A percentile compares a stretch with the other conserved stretches of the same genome.
These are phyloP conservation scores for Pituophis catenifer DNA, from an alignment of 2,113 vertebrate species.

Conservation along the genomic window DNA sequence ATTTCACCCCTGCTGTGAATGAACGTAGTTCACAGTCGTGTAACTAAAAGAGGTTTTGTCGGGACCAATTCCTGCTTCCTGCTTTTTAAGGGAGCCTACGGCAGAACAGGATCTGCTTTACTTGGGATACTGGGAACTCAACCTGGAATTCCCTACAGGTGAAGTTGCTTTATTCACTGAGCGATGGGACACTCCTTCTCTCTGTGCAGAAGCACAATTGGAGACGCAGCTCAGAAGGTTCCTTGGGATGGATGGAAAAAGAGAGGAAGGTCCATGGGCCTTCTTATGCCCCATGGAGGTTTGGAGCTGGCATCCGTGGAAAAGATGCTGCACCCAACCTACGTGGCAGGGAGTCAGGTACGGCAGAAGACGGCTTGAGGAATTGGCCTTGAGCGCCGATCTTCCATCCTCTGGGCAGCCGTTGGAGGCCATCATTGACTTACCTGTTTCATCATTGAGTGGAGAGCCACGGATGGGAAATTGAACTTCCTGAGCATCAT, in stretches of 20 bases:
- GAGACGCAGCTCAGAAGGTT: not conserved
- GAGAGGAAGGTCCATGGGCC: not conserved
- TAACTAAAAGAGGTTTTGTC: too few species aligned
- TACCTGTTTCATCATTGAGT: conserved; percentile 99
- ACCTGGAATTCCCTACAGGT: not conserved
- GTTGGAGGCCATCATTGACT: not conserved
- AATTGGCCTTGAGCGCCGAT: not conserved
- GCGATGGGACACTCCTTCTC: not conserved
- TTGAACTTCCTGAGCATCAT: conserved; percentile 90
- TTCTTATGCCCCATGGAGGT: not conserved
- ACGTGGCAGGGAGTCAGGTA: not conserved
- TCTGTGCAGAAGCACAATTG: not conserved
- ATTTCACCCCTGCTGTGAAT: too few species aligned
- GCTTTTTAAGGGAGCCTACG: too few species aligned
- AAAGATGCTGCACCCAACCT: not conserved
- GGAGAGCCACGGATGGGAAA: conserved; percentile 86
- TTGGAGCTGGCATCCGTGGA: not conserved
- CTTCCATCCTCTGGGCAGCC: not conserved
- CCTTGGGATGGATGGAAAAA: not conserved
- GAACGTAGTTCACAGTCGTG: too few species aligned
- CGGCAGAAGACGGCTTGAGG: not conserved
- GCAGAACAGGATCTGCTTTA: not conserved
- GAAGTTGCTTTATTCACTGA: not conserved
- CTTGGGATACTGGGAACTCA: not conserved
- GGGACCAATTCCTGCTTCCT: too few species aligned